A percentile compares a stretch with the other conserved stretches of the same genome.
Conservation (phyloP, 2,113 vertebrate species). For the Elanus axillaris region DNA sequence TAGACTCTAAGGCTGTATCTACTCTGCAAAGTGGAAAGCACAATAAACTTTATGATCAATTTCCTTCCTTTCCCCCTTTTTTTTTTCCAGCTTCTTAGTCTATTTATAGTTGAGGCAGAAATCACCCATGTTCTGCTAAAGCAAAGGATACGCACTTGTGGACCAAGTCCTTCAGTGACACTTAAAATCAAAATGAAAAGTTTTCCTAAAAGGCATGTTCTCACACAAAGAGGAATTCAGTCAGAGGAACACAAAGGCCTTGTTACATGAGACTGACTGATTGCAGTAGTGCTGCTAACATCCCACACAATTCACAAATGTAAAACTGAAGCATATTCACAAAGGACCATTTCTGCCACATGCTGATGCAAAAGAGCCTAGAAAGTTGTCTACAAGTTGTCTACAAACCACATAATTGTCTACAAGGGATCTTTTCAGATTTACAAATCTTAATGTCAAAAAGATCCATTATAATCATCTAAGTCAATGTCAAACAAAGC, state of each 20-base stretch:
- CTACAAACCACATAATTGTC: neutral
- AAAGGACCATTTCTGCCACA: neutral
- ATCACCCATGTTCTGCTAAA: neutral
- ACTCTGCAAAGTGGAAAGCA: neutral
- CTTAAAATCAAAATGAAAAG: neutral
- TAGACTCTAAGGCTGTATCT: neutral
- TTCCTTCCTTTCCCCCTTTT: neutral
- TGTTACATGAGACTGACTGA: neutral
- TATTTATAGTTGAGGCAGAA: neutral
- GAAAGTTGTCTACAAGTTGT: neutral
- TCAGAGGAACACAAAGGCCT: neutral
- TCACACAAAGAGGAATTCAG: neutral
- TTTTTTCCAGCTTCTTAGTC: neutral
- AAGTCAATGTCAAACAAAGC: rapidly evolving
- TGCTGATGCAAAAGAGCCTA: neutral
- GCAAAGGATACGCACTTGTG: neutral
- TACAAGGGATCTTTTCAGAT: neutral
- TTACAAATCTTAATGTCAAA: neutral
- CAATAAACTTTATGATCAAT: neutral
- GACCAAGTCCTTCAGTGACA: neutral
- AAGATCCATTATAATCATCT: neutral
- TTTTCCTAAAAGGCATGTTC: neutral
- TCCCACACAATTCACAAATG: neutral
- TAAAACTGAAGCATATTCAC: neutral
- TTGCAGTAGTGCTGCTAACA: neutral